A percentile compares a stretch with the other conserved stretches of the same genome.
These are phyloP conservation scores for Gallinago paraguaiae DNA, from an alignment of 2,113 vertebrate species.

Conservation along the genomic window DNA sequence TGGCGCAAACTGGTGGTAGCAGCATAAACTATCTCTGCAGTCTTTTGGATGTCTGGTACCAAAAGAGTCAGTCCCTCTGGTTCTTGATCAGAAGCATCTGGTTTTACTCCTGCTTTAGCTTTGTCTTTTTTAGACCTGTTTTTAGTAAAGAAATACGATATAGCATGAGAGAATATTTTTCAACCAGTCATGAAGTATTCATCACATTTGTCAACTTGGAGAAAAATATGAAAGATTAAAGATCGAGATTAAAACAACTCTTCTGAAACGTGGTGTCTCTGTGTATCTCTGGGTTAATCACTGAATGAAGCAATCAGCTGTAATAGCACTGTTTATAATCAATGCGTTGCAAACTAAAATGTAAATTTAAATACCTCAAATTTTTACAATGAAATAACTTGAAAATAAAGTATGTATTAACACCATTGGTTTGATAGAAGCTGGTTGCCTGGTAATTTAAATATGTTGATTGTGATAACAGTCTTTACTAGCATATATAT, in stretches of 20 bases:
- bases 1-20: constrained; percentile 93
- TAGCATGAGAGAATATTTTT: background rate
- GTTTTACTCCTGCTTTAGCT: constrained; percentile 91
- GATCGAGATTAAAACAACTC: background rate
- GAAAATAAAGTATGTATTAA: background rate
- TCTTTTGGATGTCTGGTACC: constrained; percentile 97
- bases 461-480: background rate
- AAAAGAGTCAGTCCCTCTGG: constrained; percentile 94
- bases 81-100: constrained; percentile 92
- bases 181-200: background rate
- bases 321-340: background rate
- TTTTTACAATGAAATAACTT: background rate
- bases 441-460: background rate
- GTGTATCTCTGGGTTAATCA: background rate
- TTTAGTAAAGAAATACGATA: background rate
- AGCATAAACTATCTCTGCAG: constrained; percentile 92
- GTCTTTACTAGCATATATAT: background rate
- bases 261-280: background rate
- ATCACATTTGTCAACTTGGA: background rate
- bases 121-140: constrained; percentile 97
- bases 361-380: background rate
- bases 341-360: background rate
- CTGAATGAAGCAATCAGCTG: background rate
- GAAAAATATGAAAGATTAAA: background rate
- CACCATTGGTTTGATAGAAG: background rate